Evolutionary conservation across 1,140 invertebrate species (phyloP).

Genomic region (Anthonomus grandis): DNA sequence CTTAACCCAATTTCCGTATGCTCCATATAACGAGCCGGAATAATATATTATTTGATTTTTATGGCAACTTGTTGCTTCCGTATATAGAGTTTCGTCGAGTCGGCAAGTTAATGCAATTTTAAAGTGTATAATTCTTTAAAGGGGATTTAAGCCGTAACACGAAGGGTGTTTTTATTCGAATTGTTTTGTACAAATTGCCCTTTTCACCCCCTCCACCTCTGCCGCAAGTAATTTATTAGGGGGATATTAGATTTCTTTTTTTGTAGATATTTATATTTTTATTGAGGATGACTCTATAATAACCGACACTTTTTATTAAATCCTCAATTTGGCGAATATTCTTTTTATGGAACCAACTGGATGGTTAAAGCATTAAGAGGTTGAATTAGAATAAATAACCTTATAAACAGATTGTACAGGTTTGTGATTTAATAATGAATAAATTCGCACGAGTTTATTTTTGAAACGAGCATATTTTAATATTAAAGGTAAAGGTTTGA

Average conservation of each 20-base stretch:
- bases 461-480: too few species aligned
- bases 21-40: constrained; percentile 23
- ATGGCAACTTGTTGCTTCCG: constrained; percentile 43
- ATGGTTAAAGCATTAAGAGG: too few species aligned
- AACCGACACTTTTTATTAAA: too few species aligned
- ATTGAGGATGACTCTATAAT: too few species aligned
- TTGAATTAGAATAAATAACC: too few species aligned
- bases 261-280: background rate
- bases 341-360: too few species aligned
- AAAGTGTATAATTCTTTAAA: constrained; percentile 37
- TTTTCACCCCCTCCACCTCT: too few species aligned
- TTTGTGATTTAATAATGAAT: too few species aligned
- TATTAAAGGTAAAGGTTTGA: too few species aligned
- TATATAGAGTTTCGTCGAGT: background rate
- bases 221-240: constrained; percentile 16
- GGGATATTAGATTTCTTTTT: background rate
- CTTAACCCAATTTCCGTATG: constrained; percentile 20
- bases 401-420: too few species aligned
- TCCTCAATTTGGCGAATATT: too few species aligned
- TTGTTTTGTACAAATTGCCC: constrained; percentile 17
- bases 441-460: too few species aligned
- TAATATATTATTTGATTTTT: constrained; percentile 39
- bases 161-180: constrained; percentile 24
- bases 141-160: constrained; percentile 22
- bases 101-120: constrained; percentile 34